phyloP scores from a whole-genome alignment of 1,140 invertebrate species.

The Lerema accius region DNA sequence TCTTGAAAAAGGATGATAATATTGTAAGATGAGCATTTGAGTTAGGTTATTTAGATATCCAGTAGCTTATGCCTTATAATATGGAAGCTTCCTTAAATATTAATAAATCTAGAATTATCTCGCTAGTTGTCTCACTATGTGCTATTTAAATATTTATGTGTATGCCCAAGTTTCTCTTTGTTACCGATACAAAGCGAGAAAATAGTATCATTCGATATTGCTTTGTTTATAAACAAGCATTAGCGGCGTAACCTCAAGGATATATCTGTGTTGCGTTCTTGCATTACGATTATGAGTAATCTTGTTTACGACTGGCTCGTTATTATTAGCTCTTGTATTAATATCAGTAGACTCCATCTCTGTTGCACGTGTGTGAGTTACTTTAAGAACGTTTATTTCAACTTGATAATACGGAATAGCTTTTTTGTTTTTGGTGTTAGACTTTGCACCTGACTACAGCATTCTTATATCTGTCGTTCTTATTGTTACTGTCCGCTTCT shows the following conservation, averaged over 20 bases:
- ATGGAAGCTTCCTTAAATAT: too few relatives aligned
- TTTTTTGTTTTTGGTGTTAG: neutral
- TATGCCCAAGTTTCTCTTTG: too few relatives aligned
- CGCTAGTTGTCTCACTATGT: too few relatives aligned
- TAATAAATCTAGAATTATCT: too few relatives aligned
- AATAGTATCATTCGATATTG: neutral
- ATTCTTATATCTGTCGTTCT: too few relatives aligned
- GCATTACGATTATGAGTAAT: conserved; percentile 27
- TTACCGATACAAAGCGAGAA: too few relatives aligned
- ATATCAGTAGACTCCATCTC: conserved; percentile 15
- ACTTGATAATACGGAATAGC: neutral
- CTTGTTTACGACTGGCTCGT: conserved; percentile 22
- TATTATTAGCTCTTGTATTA: conserved; percentile 22
- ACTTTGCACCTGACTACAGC: neutral
- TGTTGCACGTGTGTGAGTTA: conserved; percentile 7
- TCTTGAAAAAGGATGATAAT: too few relatives aligned
- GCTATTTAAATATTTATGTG: too few relatives aligned
- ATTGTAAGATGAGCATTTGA: too few relatives aligned
- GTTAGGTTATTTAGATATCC: too few relatives aligned
- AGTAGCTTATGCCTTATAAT: too few relatives aligned
- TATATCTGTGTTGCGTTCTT: conserved; percentile 22
- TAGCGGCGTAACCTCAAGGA: conserved; percentile 27
- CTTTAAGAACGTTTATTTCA: neutral
- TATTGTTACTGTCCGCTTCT: neutral
- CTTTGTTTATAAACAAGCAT: conserved; percentile 28